Percentiles rank a stretch among this genome's conserved stretches.
These are phyloP conservation scores for Glossosoma conforme DNA, from an alignment of 1,140 invertebrate species.

Conservation along the genomic window DNA sequence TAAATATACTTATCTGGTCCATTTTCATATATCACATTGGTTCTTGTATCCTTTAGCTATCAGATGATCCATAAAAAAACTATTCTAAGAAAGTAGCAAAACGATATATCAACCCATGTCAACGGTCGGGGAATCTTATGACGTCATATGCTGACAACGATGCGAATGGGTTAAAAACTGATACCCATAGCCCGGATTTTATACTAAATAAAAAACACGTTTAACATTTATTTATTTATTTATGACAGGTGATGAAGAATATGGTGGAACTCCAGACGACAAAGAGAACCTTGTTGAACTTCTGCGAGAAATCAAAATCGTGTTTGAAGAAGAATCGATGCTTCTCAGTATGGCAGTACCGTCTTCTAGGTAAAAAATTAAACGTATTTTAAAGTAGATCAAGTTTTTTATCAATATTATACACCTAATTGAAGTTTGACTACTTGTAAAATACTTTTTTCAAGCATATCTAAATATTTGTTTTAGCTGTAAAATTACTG, in stretches of 20 bases:
- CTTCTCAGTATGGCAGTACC: conserved; percentile 25
- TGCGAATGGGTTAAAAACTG: too few species aligned
- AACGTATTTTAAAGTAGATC: too few species aligned
- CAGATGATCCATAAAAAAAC: too few species aligned
- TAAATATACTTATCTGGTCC: too few species aligned
- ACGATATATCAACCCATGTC: too few species aligned
- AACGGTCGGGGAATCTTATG: too few species aligned
- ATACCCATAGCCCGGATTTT: too few species aligned
- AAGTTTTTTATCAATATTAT: not conserved
- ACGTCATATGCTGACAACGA: too few species aligned
- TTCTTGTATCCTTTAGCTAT: too few species aligned
- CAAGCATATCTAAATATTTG: conserved; percentile 1
- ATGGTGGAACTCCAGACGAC: conserved; percentile 36
- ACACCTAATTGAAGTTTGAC: not conserved
- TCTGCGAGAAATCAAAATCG: conserved; percentile 42
- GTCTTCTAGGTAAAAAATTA: conserved; percentile 24
- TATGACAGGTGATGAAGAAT: conserved; percentile 43
- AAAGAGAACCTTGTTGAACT: conserved; percentile 44
- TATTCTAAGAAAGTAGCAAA: too few species aligned
- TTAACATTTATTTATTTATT: conserved; percentile 3
- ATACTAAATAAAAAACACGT: too few species aligned
- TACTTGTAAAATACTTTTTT: not conserved
- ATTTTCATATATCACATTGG: too few species aligned
- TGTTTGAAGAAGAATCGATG: conserved; percentile 24
- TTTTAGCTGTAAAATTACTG: not conserved